These are phyloP conservation scores for Caenorhabditis inopinata DNA, from an alignment of 1,140 invertebrate genomes.

Conservation along the genomic window DNA sequence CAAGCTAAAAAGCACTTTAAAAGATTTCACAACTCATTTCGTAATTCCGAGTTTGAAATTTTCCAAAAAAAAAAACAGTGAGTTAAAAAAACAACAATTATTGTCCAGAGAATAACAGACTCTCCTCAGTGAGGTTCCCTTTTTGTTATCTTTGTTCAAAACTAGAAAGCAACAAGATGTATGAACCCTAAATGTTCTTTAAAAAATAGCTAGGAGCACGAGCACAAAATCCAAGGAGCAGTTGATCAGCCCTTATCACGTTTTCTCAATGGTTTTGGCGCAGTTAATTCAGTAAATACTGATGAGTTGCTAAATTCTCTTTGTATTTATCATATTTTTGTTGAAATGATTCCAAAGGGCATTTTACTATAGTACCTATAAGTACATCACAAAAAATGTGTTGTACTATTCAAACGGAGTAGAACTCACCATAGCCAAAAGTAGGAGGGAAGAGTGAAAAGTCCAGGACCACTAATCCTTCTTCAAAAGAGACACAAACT, in stretches of 20 bases:
- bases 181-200: neutral
- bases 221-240: neutral
- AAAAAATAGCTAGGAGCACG: neutral
- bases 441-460: neutral
- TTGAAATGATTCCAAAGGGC: neutral
- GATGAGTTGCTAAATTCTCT: neutral
- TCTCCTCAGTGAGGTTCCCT: neutral
- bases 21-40: constrained; percentile 22
- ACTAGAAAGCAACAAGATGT: constrained; percentile 23
- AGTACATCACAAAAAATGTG: neutral
- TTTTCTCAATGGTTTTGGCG: neutral
- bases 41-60: neutral
- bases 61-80: neutral
- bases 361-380: neutral
- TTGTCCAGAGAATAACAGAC: neutral
- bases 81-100: neutral
- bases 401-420: constrained; percentile 22
- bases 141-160: neutral
- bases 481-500: neutral
- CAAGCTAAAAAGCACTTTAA: no score
- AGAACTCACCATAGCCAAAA: neutral
- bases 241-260: neutral
- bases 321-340: neutral
- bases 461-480: constrained; percentile 27
- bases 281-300: neutral